Evolutionary conservation across 2,797 vertebrate genomes (phyloP), one percentile per base, ranked within the genome.

Genomic region (Acestrorhynchus altus): DNA sequence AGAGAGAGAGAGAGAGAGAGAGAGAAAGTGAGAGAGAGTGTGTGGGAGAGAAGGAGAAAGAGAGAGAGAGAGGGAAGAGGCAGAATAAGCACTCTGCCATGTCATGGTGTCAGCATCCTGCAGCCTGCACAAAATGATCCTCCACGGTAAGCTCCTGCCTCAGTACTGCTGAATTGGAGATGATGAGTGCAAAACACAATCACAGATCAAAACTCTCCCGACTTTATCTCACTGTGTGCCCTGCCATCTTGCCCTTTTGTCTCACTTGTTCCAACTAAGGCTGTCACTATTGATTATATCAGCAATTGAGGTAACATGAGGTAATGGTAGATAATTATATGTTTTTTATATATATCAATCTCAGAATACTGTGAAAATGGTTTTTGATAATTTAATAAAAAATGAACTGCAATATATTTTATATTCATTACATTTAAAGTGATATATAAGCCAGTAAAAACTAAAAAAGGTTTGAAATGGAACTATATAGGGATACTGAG

Each of bases 81-180:
- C 83, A 82, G 83, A 87, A 76, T 89, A 86, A 84, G 82, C 74
- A 76, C 57, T 81, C 76, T 86, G 88, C 86, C 86, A 83, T 87
- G 86, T 90, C 87, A 86, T 64, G 69, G 79, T 85, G 81, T 91
- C 89, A 88, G 89, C 81, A 86, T 67, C 59, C 35, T 61, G 1
- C 73, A 78, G 83, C 81, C 69, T 80, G 80, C 52, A 74, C 78
- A 78, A 84, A 86, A 82, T 85, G 67, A 88, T 70, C 75, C 65
- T 79, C 72, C 39, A 56, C 26, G 82, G 60, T 85, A 79, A 89
- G 83, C 87, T 75, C 67, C 83, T 68, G 83, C 51, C 79, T 86
- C 66, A 71, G 80, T 12, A 66, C 70, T 83, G 81, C 78, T 89
- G 86, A 89, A 87, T 83, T 83, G 77, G 69, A 71, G 70, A 61